A percentile compares a stretch with the other conserved stretches of the same genome.
phyloP scores from a whole-genome alignment of 2,113 vertebrate species.

The Pituophis catenifer region DNA sequence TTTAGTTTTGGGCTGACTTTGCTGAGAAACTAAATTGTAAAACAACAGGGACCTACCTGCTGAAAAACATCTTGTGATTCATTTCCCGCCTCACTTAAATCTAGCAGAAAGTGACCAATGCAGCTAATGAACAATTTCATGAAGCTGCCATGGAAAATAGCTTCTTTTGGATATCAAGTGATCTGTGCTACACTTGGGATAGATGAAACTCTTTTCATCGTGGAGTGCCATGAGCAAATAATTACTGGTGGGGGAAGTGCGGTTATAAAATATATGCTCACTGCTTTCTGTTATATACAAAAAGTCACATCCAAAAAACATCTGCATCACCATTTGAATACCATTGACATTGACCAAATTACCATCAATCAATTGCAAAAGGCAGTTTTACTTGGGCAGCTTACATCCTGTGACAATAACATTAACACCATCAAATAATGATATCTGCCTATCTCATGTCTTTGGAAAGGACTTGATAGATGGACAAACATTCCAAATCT shows the following conservation, averaged over 20 bases:
- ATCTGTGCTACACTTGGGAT: not conserved
- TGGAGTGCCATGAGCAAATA: not conserved
- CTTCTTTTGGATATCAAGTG: not conserved
- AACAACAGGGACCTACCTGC: not conserved
- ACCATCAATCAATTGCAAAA: not conserved
- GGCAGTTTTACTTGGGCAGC: not conserved
- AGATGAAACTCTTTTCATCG: not conserved
- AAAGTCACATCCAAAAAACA: not conserved
- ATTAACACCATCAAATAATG: not conserved
- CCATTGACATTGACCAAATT: not conserved
- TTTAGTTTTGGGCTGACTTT: accelerated
- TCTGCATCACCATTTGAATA: not conserved
- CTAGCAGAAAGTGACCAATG: not conserved
- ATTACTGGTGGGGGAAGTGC: not conserved
- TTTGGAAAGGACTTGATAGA: not conserved
- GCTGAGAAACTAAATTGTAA: not conserved
- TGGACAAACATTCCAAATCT: not conserved
- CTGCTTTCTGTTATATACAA: not conserved
- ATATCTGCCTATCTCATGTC: not conserved
- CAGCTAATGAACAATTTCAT: not conserved
- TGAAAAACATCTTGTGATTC: not conserved
- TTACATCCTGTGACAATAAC: not conserved
- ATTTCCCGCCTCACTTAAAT: not conserved
- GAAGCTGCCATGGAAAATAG: not conserved
- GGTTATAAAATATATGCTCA: not conserved